Conservation (phyloP, 2,888 invertebrate genomes). For the Chromoteleia sp. region DNA sequence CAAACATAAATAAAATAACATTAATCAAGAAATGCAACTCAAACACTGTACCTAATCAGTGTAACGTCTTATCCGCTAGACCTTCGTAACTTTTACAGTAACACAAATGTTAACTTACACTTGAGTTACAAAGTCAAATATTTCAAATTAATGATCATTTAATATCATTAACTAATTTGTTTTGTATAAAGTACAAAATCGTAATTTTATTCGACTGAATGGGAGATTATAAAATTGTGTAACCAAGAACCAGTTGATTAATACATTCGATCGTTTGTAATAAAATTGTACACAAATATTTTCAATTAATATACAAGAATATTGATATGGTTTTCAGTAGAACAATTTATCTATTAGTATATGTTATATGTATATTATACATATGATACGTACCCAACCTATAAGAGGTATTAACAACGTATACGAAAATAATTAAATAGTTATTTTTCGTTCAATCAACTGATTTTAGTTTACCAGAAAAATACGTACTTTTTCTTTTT, state of each 20-base stretch:
- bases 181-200: conserved; percentile 62
- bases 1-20: too few relatives aligned
- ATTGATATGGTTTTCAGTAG: too few relatives aligned
- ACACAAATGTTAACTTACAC: too few relatives aligned
- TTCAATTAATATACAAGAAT: conserved; percentile 7
- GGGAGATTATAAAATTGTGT: conserved; percentile 27
- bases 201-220: conserved; percentile 44
- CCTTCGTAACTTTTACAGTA: too few relatives aligned
- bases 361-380: background rate
- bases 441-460: conserved; percentile 27
- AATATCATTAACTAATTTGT: conserved; percentile 24
- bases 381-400: background rate
- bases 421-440: conserved; percentile 3
- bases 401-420: background rate
- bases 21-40: too few relatives aligned
- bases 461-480: conserved; percentile 39
- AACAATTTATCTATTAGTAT: background rate
- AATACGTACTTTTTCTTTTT: conserved; percentile 28
- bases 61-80: too few relatives aligned
- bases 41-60: too few relatives aligned
- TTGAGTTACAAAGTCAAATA: background rate
- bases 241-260: conserved; percentile 45
- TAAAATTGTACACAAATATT: background rate
- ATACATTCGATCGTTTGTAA: background rate
- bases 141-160: too few relatives aligned